phyloP scores from a whole-genome alignment of 2,113 vertebrate species.

The Chrysochloris asiatica region DNA sequence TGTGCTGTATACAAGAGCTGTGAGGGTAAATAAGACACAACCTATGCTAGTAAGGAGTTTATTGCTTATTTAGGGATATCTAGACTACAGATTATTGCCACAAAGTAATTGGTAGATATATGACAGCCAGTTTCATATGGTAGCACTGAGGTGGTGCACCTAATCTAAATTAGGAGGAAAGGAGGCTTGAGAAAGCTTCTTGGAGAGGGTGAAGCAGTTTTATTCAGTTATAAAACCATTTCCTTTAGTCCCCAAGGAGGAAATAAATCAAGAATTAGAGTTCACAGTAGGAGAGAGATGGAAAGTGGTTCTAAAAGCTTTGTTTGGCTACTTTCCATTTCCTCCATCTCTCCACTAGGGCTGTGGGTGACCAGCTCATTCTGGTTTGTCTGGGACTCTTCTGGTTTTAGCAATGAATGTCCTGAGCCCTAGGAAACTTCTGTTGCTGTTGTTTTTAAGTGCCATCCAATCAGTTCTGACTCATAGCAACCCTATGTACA shows the following conservation, averaged over 20 bases:
- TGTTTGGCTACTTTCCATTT: neutral
- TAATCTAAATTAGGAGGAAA: neutral
- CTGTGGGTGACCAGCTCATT: neutral
- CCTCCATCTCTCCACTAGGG: neutral
- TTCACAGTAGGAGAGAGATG: neutral
- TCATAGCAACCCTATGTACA: too few species aligned
- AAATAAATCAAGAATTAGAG: neutral
- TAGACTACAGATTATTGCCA: neutral
- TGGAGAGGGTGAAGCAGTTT: neutral
- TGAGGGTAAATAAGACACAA: neutral
- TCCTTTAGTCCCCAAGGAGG: neutral
- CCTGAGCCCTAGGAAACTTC: neutral
- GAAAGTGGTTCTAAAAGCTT: neutral
- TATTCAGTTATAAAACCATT: neutral
- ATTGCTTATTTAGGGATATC: neutral
- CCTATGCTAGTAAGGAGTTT: neutral
- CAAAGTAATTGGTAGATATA: too few species aligned
- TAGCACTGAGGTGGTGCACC: neutral
- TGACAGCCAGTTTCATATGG: neutral
- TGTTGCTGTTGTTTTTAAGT: too few species aligned
- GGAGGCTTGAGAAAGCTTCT: neutral
- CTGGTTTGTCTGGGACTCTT: neutral
- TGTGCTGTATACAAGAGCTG: neutral
- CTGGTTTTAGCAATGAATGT: neutral
- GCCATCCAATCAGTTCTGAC: too few species aligned